Base-by-base conservation (phyloP, 1,140 invertebrate genomes). In the Tetragnatha versicolor region DNA sequence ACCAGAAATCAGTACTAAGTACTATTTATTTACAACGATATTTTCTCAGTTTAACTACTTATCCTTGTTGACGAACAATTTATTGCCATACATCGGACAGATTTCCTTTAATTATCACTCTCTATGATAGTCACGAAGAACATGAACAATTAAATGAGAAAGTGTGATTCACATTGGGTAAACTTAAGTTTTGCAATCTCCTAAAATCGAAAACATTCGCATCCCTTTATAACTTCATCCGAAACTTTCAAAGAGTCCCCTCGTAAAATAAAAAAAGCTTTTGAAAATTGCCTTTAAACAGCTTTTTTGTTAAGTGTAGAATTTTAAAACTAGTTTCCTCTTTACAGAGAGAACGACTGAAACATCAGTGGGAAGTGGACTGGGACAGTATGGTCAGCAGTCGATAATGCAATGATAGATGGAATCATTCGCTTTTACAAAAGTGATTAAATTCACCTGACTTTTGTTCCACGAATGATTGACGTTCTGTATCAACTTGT, bases 311-410 rank as follows among this genome's bases (percentile, higher is more conserved):
- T 2, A 20, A n/a, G 25, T 53, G 1, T 53, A 10, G 5, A 17
- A 20, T 17, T 25, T 2, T 25, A n/a, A 20, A 53, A 20, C 10
- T 53, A 5, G n/a, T 5, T 20, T 53, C 9, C 10, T 39, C 66
- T 66, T 37, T 53, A 7, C 60, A 77, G 73, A 65, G 73, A 42
- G 60, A 77, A n/a, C 17, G 73, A 29, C 25, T 77, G 35, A 77
- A 65, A 29, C 45, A 66, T 20, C 47, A 77, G 12, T 77, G 73
- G 73, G 73, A 77, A 65, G 29, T 77, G 4, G 73, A 77, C 47
- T 77, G 73, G 73, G 73, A 77, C 61, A 66, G 73, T 35, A 53
- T 66, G 35, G 73, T 77, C 22, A 39, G 4, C 12, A 77, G 47
- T 45, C 37, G 73, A 55, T 77, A 61, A 77, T 53, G 25, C 17